Evolutionary conservation across 2,797 vertebrate species (phyloP), one percentile per base, ranked within the genome.

Genomic region (Chaenodraco wilsoni): DNA sequence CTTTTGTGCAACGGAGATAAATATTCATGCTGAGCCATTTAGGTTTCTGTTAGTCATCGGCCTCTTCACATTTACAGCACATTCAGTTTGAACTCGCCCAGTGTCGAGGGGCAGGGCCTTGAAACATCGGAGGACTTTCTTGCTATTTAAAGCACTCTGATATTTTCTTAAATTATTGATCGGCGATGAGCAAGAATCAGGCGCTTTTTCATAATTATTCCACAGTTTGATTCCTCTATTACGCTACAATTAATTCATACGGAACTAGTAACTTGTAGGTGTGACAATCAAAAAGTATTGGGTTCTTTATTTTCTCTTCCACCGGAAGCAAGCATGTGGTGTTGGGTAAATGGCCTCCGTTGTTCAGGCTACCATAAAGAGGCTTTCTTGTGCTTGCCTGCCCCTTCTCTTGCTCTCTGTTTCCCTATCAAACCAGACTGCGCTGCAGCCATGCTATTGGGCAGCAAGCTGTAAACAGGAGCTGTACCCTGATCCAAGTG

Each of bases 281-380:
- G 49, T 73, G 62, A 85, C 72, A 81, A 69, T 80, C 68, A 74
- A 55, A 83, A 73, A 65, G 37, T 60, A n/a, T 56, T 56, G 4
- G 11, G 44, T 55, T 84, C 72, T 82, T 78, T 74, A 69, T 78
- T 81, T 82, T 87, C 60, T 55, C 61, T 56, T 74, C 65, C 62
- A 76, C 82, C 73, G 66, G 88, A 91, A 92, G 91, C 83, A 62
- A 74, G 85, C 83, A 89, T 84, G 84, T 68, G 84, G 62, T 68
- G 46, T 79, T 77, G 84, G 56, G 77, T 93, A 93, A 94, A 94
- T 89, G 84, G 91, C 72, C 72, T 84, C 86, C 89, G 92, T 89
- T 94, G 91, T 93, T 91, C 87, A 79, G 84, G 75, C 79, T 78
- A 64, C 83, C 82, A 87, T 91, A 86, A 92, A 93, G 89, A 89